A percentile compares a stretch with the other conserved stretches of the same genome.
phyloP scores from a whole-genome alignment of 2,797 vertebrate species.

The Gymnothorax javanicus region DNA sequence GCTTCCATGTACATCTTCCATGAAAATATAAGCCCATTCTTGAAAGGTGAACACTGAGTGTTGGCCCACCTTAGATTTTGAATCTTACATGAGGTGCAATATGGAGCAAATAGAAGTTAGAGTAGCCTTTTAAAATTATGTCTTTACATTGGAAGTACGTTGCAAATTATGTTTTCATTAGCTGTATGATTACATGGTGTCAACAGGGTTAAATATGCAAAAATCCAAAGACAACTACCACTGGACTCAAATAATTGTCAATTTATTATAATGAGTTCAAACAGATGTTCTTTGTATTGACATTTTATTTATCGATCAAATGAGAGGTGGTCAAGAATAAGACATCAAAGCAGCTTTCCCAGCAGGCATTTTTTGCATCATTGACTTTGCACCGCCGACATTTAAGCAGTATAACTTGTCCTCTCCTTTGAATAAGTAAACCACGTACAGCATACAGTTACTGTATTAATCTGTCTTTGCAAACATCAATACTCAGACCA shows the following conservation, averaged over 20 bases:
- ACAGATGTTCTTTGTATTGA: too few species aligned
- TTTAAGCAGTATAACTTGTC: background rate
- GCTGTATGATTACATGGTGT: too few species aligned
- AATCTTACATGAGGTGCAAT: background rate
- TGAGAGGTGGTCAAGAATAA: background rate
- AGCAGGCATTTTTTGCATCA: background rate
- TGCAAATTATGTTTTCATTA: too few species aligned
- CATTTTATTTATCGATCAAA: too few species aligned
- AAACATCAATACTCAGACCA: background rate
- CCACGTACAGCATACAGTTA: background rate
- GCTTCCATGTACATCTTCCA: background rate
- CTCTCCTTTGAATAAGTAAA: background rate
- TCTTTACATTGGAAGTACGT: background rate
- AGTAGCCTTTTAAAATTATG: background rate
- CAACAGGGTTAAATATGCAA: too few species aligned
- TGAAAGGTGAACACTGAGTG: background rate
- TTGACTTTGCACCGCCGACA: background rate
- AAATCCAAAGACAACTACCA: too few species aligned
- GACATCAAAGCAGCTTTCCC: background rate
- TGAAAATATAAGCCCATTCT: background rate
- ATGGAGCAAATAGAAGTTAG: background rate
- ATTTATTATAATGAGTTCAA: too few species aligned
- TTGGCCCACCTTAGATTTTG: background rate
- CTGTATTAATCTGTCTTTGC: background rate
- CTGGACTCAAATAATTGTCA: too few species aligned